Percentiles rank a stretch among this genome's conserved stretches.
Conservation (phyloP, 2,888 invertebrate genomes). For the Calameuta filiformis region DNA sequence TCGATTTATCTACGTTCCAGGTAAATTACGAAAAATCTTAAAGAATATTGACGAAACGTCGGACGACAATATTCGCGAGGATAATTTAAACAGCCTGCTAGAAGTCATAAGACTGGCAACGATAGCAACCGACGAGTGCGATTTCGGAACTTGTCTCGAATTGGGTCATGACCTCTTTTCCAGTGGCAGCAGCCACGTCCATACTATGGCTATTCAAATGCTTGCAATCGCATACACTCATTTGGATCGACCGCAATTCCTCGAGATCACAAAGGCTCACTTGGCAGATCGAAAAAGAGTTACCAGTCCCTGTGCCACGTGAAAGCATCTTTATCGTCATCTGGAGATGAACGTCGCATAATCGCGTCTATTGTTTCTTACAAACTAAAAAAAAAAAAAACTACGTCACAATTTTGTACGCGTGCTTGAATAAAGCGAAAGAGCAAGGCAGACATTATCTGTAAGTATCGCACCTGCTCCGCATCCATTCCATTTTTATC, state of each 20-base stretch:
- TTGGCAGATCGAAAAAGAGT: constrained; percentile 76
- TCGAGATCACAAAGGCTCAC: constrained; percentile 81
- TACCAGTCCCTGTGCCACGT: constrained; percentile 66
- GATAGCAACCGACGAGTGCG: constrained; percentile 94
- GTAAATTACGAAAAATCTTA: constrained; percentile 76
- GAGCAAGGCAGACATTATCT: too few species aligned
- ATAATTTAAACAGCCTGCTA: constrained; percentile 77
- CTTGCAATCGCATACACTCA: constrained; percentile 82
- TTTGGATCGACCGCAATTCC: constrained; percentile 78
- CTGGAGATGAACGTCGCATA: too few species aligned
- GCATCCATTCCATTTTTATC: too few species aligned
- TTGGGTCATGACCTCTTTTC: constrained; percentile 87
- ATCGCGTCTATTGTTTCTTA: too few species aligned
- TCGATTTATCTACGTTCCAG: constrained; percentile 65
- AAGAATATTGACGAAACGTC: constrained; percentile 72
- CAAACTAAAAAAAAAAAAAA: too few species aligned
- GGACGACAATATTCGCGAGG: constrained; percentile 71
- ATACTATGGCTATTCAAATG: constrained; percentile 74
- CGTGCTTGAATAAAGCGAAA: too few species aligned
- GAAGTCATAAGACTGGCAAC: constrained; percentile 85
- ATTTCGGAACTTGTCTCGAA: constrained; percentile 94
- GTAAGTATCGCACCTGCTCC: too few species aligned
- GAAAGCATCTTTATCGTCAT: background rate
- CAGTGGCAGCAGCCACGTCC: constrained; percentile 77
- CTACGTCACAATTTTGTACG: too few species aligned